Percentiles rank a stretch among this genome's conserved stretches.
Conservation (phyloP, 1,140 invertebrate genomes). For the Cyphomyrmex costatus region DNA sequence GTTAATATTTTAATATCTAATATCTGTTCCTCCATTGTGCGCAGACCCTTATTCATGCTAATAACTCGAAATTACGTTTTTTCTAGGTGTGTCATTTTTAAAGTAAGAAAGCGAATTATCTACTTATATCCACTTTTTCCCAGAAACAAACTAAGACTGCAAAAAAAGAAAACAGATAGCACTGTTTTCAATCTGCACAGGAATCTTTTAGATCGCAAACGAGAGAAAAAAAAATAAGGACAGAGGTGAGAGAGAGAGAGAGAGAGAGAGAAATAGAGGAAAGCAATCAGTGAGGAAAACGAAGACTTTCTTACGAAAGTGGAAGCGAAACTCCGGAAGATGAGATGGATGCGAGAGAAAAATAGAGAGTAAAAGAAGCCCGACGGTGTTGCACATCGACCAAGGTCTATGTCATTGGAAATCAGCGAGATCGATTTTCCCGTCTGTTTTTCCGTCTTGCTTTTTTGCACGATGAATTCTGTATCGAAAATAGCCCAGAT, state of each 20-base stretch:
- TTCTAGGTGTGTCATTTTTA: too few species aligned
- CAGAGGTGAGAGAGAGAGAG: neutral
- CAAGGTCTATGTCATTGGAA: conserved; percentile 79
- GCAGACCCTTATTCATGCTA: too few species aligned
- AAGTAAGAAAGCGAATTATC: too few species aligned
- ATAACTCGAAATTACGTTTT: too few species aligned
- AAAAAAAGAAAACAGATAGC: neutral
- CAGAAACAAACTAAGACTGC: neutral
- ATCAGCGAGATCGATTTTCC: conserved; percentile 70
- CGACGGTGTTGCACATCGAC: conserved; percentile 78
- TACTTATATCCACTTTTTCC: conserved; percentile 11
- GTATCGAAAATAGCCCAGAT: conserved; percentile 41
- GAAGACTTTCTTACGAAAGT: neutral
- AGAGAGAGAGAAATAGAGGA: neutral
- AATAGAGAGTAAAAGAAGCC: conserved; percentile 15
- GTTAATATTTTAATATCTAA: too few species aligned
- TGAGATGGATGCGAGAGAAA: conserved; percentile 5
- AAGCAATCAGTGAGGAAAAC: neutral
- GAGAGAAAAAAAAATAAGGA: neutral
- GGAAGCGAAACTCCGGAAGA: neutral
- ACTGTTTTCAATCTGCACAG: neutral
- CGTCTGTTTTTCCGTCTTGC: conserved; percentile 44
- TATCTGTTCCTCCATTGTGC: too few species aligned
- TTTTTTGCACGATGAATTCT: conserved; percentile 7
- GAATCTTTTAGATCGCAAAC: neutral